Conservation (phyloP, 2,113 vertebrate species). For the Catharus fuscescens region DNA sequence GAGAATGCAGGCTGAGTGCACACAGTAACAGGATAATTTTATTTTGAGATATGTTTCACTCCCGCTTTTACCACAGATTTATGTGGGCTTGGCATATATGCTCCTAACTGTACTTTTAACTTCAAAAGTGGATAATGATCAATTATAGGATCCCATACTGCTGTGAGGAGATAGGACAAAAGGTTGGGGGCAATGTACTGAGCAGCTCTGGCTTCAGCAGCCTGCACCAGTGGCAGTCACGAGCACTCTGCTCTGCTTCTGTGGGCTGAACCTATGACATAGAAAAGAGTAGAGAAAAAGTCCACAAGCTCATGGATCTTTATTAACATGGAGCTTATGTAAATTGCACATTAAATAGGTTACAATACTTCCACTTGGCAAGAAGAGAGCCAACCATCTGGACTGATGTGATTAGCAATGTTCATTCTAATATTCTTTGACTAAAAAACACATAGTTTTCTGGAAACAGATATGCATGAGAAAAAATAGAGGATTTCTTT, state of each 20-base stretch:
- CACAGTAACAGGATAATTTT: conserved; percentile 14
- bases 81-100: neutral
- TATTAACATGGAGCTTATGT: conserved; percentile 57
- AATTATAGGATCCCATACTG: neutral
- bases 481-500: conserved; percentile 44
- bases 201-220: neutral
- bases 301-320: conserved; percentile 37
- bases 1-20: conserved; percentile 7
- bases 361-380: conserved; percentile 68
- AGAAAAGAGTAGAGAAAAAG: neutral
- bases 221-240: neutral
- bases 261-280: neutral
- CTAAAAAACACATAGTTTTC: conserved; percentile 52
- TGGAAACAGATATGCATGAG: conserved; percentile 30
- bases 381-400: conserved; percentile 65
- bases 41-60: conserved; percentile 28
- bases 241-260: neutral
- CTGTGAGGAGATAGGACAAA: neutral
- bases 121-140: conserved; percentile 13
- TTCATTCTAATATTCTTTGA: conserved; percentile 67
- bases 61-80: conserved; percentile 10
- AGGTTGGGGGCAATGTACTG: neutral
- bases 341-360: conserved; percentile 65
- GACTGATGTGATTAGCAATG: conserved; percentile 70
- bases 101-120: conserved; percentile 8